Base-by-base conservation (phyloP, 2,888 invertebrate genomes). In the Epinotia nisella region DNA sequence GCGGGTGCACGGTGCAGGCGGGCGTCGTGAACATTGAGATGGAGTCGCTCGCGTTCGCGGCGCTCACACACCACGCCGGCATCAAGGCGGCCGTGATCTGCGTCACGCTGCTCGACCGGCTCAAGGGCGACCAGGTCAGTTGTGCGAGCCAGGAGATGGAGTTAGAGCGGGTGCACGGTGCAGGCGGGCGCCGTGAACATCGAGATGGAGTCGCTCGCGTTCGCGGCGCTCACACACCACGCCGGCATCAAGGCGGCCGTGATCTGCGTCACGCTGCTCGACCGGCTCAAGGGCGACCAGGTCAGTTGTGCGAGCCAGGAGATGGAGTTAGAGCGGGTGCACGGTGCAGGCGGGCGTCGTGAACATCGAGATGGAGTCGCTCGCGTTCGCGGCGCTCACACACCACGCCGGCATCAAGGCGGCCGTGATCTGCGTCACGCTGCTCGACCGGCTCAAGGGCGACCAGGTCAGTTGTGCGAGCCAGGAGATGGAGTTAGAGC, bases 211-310 rank as follows among this genome's bases (percentile, higher is more conserved):
- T 35, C 35, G 9, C 35, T 35, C 35, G 35, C 35, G 35, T 35
- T 35, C 35, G 35, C 35, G 35, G 35, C 56, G 35, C 35, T 99
- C 68, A 98, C 98, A 39, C 97, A 98, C 35, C 35, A 35, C 35
- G 98, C 99, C 11, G 98, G 98, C 15, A 97, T 99, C 78, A 96
- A 96, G 35, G 97, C 98, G 0, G 98, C 98, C n/a, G 97, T 99
- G 49, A 95, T 99, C 35, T 99, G 99, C 88, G 99, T 99, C 67
- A 96, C 98, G 0, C 90, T 99, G 45, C 93, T 99, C 68, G 98
- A 99, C 90, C 95, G 99, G 76, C 95, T 99, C 56, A 96, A 98
- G 35, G 35, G 35, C 35, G 35, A 35, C 35, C 98, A 99, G 95
- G 97, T 98, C 83, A 81, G 73, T 74, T 10, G 9, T 19, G 10